Evolutionary conservation across 2,888 invertebrate genomes (phyloP).

Genomic region (Gerosis bhagava): DNA sequence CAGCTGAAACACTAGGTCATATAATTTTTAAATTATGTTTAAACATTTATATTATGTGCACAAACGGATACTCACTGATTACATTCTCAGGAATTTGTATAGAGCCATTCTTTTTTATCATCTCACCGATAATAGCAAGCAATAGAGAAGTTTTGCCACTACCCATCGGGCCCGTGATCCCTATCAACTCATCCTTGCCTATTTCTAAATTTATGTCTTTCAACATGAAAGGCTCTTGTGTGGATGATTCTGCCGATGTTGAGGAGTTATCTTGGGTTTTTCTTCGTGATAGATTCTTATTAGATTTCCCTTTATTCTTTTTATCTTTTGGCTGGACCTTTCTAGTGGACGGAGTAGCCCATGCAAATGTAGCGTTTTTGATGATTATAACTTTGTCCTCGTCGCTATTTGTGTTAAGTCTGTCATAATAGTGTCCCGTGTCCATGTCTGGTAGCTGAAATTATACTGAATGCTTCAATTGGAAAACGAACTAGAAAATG

Average conservation of each 20-base stretch:
- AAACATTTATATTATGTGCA: too few relatives aligned
- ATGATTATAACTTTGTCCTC: constrained; percentile 82
- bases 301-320: constrained; percentile 78
- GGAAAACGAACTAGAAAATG: too few relatives aligned
- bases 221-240: constrained; percentile 55
- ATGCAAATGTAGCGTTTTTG: constrained; percentile 83
- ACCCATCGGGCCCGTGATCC: constrained; percentile 94
- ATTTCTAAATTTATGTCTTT: constrained; percentile 59
- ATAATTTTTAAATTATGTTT: too few relatives aligned
- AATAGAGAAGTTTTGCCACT: constrained; percentile 95
- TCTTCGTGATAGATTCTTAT: constrained; percentile 53
- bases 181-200: constrained; percentile 89
- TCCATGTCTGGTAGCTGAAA: constrained; percentile 85
- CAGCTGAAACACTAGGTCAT: too few relatives aligned
- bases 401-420: constrained; percentile 68
- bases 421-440: constrained; percentile 83
- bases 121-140: constrained; percentile 92
- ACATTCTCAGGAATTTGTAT: constrained; percentile 87
- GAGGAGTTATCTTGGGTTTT: constrained; percentile 57
- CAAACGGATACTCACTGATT: constrained; percentile 73
- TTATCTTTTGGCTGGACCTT: constrained; percentile 51
- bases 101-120: constrained; percentile 86
- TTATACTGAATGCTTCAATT: too few relatives aligned
- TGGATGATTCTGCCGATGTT: constrained; percentile 48
- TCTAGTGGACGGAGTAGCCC: constrained; percentile 70